phyloP scores from a whole-genome alignment of 2,888 invertebrate genomes.

The Lobophora halterata region DNA sequence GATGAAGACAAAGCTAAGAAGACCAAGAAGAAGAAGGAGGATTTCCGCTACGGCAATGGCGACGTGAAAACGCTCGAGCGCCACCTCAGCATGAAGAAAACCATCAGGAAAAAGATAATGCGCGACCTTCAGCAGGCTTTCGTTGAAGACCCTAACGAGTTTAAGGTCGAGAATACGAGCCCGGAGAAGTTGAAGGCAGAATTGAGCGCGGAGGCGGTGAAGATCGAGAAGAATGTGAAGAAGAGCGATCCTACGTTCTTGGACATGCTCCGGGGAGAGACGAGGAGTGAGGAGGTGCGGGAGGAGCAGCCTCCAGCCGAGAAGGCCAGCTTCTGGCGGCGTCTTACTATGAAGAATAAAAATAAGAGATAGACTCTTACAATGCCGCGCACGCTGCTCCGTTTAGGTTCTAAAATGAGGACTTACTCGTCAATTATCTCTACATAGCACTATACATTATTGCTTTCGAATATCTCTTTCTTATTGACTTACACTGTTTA shows the following conservation, averaged over 20 bases:
- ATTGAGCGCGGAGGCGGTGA: constrained; percentile 84
- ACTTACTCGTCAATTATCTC: constrained; percentile 19
- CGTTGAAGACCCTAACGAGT: constrained; percentile 86
- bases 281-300: constrained; percentile 64
- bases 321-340: constrained; percentile 85
- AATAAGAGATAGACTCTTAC: constrained; percentile 80
- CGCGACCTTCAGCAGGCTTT: constrained; percentile 89
- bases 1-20: constrained; percentile 80
- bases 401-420: constrained; percentile 24
- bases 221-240: constrained; percentile 79
- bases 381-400: constrained; percentile 46
- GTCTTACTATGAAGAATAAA: constrained; percentile 85
- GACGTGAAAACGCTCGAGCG: constrained; percentile 88
- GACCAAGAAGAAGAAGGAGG: constrained; percentile 84
- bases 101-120: constrained; percentile 92
- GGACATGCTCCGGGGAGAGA: constrained; percentile 84
- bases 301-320: constrained; percentile 76
- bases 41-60: constrained; percentile 84
- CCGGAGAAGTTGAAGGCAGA: constrained; percentile 85
- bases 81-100: constrained; percentile 93
- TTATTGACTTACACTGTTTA: constrained; percentile 15
- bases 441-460: constrained; percentile 20
- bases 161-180: constrained; percentile 85
- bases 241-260: constrained; percentile 83
- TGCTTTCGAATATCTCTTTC: constrained; percentile 17